Evolutionary conservation across 2,113 vertebrate species (phyloP).

Genomic region (Xiphophorus maculatus): DNA sequence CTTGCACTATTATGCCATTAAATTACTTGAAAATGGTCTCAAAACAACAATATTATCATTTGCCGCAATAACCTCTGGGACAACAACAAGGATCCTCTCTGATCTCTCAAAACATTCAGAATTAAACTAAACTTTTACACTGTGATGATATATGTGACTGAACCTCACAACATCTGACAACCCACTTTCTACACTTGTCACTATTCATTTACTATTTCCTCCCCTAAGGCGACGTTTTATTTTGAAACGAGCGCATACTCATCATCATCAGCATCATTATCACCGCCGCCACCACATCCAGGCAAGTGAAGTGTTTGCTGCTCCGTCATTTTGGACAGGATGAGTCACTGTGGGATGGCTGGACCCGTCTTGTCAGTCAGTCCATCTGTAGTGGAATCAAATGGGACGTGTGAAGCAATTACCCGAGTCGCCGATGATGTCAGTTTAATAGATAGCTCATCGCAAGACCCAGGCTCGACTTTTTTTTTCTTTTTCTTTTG

Average conservation of each 20-base stretch:
- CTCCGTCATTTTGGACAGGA: conserved; percentile 42
- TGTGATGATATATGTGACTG: conserved; percentile 23
- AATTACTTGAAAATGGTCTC: too few species aligned
- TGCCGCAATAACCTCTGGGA: too few species aligned
- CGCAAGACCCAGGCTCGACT: not conserved
- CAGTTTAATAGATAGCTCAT: conserved; percentile 38
- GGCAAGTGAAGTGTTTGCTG: conserved; percentile 25
- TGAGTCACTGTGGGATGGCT: conserved; percentile 60
- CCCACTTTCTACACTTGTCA: conserved; percentile 48
- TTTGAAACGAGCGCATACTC: conserved; percentile 19
- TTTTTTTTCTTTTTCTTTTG: not conserved
- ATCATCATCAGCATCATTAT: conserved; percentile 4
- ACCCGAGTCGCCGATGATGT: conserved; percentile 41
- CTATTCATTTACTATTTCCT: conserved; percentile 44
- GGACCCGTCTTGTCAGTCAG: conserved; percentile 58
- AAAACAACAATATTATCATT: too few species aligned
- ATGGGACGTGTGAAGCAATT: conserved; percentile 59
- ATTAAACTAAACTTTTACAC: conserved; percentile 1
- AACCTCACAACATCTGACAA: conserved; percentile 37
- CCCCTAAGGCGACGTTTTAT: conserved; percentile 33
- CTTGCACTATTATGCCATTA: too few species aligned
- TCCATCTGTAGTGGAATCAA: conserved; percentile 59
- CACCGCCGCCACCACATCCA: conserved; percentile 5
- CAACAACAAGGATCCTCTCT: too few species aligned
- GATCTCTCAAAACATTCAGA: not conserved